A percentile compares a stretch with the other conserved stretches of the same genome.
phyloP scores from a whole-genome alignment of 2,888 invertebrate species.

The Lapara coniferarum region DNA sequence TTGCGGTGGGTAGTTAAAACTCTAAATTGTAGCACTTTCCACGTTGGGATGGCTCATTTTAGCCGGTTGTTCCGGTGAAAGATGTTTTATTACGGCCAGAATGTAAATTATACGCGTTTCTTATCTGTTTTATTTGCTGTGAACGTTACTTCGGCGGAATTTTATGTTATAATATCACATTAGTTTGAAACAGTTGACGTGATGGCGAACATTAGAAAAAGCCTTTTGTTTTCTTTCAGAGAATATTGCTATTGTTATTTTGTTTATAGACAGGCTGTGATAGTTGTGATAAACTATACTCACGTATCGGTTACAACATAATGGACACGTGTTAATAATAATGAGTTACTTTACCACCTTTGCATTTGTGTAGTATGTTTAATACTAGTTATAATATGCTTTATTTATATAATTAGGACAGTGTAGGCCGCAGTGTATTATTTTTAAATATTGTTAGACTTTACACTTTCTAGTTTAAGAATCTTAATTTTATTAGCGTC shows the following conservation, averaged over 20 bases:
- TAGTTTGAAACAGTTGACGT: conserved; percentile 20
- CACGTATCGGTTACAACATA: no score
- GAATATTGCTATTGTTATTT: neutral
- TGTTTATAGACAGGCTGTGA: neutral
- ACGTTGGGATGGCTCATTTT: conserved; percentile 78
- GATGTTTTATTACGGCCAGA: conserved; percentile 67
- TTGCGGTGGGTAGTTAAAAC: conserved; percentile 54
- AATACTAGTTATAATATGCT: no score
- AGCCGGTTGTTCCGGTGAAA: conserved; percentile 66
- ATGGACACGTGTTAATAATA: no score
- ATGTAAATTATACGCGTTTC: conserved; percentile 68
- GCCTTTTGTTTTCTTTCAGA: neutral
- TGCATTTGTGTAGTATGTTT: no score
- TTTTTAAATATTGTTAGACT: no score
- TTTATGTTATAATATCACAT: conserved; percentile 52
- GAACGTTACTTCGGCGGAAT: conserved; percentile 39
- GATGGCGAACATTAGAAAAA: conserved; percentile 15
- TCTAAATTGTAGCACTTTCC: conserved; percentile 77
- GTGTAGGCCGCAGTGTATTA: no score
- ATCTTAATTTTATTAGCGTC: no score
- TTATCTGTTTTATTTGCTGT: conserved; percentile 74
- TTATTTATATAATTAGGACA: no score
- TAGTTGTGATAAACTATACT: neutral
- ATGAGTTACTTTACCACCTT: no score
- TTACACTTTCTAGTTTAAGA: no score